phyloP scores from a whole-genome alignment of 1,140 invertebrate genomes.

The Leptopilina clavipes region DNA sequence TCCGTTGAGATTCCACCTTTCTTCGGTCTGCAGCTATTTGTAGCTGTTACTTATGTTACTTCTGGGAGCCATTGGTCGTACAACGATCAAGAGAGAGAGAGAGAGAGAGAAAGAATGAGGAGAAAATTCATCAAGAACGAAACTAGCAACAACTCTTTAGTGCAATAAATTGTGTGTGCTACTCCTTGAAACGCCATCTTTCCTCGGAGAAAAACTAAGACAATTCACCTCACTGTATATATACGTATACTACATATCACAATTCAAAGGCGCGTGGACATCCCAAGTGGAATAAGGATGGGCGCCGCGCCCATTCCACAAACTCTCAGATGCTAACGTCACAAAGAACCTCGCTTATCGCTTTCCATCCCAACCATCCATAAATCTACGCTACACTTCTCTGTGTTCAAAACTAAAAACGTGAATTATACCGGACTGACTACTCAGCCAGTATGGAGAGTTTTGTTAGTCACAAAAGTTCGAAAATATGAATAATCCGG shows the following conservation, averaged over 20 bases:
- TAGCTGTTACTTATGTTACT: background rate
- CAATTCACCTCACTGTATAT: no score
- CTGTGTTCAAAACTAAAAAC: slow-evolving; percentile 1
- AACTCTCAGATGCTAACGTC: background rate
- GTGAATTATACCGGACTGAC: slow-evolving; percentile 4
- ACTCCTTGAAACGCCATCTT: no score
- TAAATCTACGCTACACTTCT: background rate
- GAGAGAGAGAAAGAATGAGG: no score
- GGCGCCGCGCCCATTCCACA: no score
- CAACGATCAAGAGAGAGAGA: background rate
- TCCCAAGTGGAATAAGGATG: no score
- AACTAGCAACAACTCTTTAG: background rate
- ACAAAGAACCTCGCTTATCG: background rate
- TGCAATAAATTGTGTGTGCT: slow-evolving; percentile 1
- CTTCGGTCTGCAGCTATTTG: background rate
- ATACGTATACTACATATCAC: no score
- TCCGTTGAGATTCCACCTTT: background rate
- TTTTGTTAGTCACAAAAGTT: slow-evolving; percentile 8
- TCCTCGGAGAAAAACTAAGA: no score
- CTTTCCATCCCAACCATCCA: slow-evolving; percentile 1
- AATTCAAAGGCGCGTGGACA: no score
- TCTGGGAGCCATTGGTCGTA: background rate
- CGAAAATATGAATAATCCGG: background rate
- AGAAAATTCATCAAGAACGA: background rate
- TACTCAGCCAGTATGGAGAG: background rate